These are phyloP conservation scores for Sinodicranocentrus sp. DNA, from an alignment of 2,888 invertebrate genomes.

Conservation along the genomic window DNA sequence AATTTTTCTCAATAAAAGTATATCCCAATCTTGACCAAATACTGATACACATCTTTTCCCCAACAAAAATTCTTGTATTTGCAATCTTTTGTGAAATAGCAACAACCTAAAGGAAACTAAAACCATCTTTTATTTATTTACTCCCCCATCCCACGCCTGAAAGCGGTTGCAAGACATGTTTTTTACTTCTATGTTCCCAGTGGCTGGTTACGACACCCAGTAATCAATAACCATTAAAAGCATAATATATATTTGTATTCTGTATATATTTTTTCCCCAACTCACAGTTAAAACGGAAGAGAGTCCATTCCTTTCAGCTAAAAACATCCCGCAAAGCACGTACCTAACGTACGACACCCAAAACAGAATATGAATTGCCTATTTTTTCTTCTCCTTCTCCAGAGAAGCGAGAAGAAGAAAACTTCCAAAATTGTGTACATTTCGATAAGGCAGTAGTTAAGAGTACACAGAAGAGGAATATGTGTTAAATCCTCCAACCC, in stretches of 20 bases:
- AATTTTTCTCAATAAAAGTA: not conserved
- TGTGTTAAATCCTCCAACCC: conserved; percentile 22
- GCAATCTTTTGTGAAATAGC: no score
- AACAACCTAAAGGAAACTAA: no score
- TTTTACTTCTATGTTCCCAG: not conserved
- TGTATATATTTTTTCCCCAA: not conserved
- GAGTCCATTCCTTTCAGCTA: not conserved
- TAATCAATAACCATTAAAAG: conserved; percentile 62
- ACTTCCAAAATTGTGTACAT: no score
- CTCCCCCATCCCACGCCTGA: no score
- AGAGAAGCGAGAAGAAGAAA: no score
- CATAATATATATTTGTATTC: conserved; percentile 51
- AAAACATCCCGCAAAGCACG: conserved; percentile 34
- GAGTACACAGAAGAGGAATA: not conserved
- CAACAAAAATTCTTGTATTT: no score
- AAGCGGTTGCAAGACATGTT: no score
- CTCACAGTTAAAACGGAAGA: not conserved
- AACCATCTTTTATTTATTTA: no score
- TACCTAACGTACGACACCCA: conserved; percentile 14
- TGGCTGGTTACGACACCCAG: conserved; percentile 45
- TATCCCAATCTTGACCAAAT: no score
- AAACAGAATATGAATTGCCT: conserved; percentile 54
- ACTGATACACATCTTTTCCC: no score
- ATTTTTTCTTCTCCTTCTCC: conserved; percentile 10
- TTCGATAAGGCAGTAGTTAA: not conserved